phyloP scores from a whole-genome alignment of 2,797 vertebrate genomes.

The Anas capensis region DNA sequence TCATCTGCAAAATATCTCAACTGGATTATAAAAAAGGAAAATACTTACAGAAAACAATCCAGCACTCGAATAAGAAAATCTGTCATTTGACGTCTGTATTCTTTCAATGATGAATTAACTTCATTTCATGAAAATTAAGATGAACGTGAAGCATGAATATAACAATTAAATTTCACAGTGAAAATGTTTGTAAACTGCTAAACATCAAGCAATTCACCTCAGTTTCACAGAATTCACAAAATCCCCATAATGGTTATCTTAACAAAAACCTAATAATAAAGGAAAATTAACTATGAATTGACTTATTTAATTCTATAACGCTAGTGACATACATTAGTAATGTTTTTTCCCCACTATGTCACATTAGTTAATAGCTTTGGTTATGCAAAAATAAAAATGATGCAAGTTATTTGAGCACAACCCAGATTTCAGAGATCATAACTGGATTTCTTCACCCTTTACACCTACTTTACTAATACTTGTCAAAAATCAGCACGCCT shows the following conservation, averaged over 20 bases:
- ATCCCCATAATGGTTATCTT: not conserved
- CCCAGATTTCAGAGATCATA: not conserved
- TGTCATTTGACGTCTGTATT: not conserved
- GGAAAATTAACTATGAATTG: not conserved
- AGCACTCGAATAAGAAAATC: not conserved
- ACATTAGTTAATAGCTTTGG: not conserved
- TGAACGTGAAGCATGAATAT: not conserved
- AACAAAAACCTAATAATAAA: not conserved
- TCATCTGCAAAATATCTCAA: not conserved
- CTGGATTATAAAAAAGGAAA: not conserved
- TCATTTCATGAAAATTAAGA: not conserved
- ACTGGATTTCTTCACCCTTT: not conserved
- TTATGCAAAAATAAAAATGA: not conserved
- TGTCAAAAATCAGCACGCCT: not conserved
- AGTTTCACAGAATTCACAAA: not conserved
- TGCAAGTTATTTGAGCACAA: not conserved
- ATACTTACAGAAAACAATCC: not conserved
- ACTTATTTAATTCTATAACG: slow-evolving; percentile 5
- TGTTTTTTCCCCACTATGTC: not conserved
- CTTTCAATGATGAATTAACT: not conserved
- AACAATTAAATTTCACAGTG: not conserved
- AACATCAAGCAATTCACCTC: not conserved
- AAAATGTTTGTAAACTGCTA: not conserved
- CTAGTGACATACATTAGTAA: not conserved
- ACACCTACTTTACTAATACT: not conserved